These are phyloP conservation scores for Stenodera caucasica DNA, from an alignment of 2,888 invertebrate species.

Conservation along the genomic window DNA sequence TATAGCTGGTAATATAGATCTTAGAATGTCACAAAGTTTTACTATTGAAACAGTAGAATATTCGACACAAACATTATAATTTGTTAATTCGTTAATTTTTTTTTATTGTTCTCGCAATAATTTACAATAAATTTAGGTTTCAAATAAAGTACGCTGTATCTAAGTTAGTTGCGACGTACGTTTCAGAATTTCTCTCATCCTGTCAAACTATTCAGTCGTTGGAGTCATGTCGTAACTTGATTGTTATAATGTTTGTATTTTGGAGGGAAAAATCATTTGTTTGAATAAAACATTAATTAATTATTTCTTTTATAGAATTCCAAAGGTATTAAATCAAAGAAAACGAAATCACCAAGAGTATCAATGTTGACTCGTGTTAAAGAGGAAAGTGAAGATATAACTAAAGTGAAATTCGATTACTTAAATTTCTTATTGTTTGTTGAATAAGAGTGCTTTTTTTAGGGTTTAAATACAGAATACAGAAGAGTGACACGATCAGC, in stretches of 20 bases:
- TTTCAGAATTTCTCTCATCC: constrained; percentile 40
- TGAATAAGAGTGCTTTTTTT: constrained; percentile 27
- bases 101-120: neutral
- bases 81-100: neutral
- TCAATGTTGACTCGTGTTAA: constrained; percentile 57
- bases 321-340: constrained; percentile 56
- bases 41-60: neutral
- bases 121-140: constrained; percentile 23
- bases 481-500: constrained; percentile 62
- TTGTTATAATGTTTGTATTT: constrained; percentile 43
- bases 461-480: constrained; percentile 60
- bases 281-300: constrained; percentile 28
- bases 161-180: constrained; percentile 42
- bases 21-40: neutral
- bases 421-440: neutral
- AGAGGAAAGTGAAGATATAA: constrained; percentile 59
- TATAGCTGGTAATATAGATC: neutral
- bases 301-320: constrained; percentile 43
- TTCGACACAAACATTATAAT: no score
- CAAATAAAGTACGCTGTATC: constrained; percentile 42
- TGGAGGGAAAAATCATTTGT: constrained; percentile 53
- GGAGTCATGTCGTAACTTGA: constrained; percentile 38
- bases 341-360: constrained; percentile 55
- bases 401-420: constrained; percentile 52
- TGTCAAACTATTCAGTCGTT: constrained; percentile 35